Evolutionary conservation across 92 coral and sea anemone genomes (phyloP).

Genomic region (Ricordea florida): DNA sequence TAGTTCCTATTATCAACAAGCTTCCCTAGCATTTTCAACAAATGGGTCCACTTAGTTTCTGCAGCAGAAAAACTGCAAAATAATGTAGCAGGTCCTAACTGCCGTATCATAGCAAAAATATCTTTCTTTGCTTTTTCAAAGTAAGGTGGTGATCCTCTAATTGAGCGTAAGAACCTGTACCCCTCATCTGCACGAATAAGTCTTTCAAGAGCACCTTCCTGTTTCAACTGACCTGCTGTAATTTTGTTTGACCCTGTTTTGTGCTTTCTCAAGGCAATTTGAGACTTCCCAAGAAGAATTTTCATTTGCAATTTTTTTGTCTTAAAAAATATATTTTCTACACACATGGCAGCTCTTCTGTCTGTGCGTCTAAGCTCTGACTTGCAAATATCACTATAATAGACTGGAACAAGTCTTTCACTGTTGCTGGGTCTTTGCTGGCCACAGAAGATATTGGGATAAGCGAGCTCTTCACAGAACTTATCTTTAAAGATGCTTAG

Average conservation of each 20-base stretch:
- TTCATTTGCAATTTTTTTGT: constrained; percentile 68
- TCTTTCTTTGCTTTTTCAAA: constrained; percentile 70
- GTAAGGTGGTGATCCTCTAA: constrained; percentile 53
- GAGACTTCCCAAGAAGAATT: constrained; percentile 55
- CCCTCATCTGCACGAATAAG: constrained; percentile 51
- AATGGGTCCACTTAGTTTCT: constrained; percentile 45
- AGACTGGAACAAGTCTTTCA: constrained; percentile 30
- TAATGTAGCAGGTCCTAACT: constrained; percentile 59
- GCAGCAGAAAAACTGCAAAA: constrained; percentile 62
- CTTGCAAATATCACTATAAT: constrained; percentile 60
- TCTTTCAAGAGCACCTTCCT: constrained; percentile 52
- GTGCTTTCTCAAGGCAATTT: constrained; percentile 43
- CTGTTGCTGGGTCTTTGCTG: constrained; percentile 41
- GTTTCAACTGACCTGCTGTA: constrained; percentile 68
- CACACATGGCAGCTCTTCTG: constrained; percentile 38
- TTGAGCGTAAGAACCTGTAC: constrained; percentile 41
- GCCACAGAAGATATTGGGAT: constrained; percentile 61
- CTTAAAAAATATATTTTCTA: constrained; percentile 52
- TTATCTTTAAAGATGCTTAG: constrained; percentile 55
- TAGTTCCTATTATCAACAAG: constrained; percentile 5
- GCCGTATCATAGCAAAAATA: constrained; percentile 69
- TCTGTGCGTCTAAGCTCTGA: constrained; percentile 47
- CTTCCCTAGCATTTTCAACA: constrained; percentile 53
- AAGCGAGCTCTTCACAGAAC: constrained; percentile 56
- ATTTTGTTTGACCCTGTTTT: constrained; percentile 27